Conservation (phyloP, 2,888 invertebrate genomes). For the Penaeus monodon region DNA sequence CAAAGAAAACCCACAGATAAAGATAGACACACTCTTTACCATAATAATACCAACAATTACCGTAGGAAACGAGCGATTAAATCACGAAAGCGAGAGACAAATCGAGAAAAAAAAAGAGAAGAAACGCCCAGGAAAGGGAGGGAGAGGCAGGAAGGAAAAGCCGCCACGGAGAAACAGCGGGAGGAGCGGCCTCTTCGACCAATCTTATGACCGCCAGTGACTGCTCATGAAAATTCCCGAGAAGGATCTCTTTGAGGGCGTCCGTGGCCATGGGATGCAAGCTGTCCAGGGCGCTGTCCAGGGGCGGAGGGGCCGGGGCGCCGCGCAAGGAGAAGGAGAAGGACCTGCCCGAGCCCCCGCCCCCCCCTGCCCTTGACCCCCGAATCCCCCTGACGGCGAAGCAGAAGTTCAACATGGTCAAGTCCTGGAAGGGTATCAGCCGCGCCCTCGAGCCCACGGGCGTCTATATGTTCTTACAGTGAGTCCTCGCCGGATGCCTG, state of each 20-base stretch:
- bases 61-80: too few relatives aligned
- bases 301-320: background rate
- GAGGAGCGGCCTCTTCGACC: too few relatives aligned
- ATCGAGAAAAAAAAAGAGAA: too few relatives aligned
- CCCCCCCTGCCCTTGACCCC: slow-evolving; percentile 74
- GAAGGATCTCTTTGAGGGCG: background rate
- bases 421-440: slow-evolving; percentile 92
- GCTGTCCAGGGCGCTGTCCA: slow-evolving; percentile 36
- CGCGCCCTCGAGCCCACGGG: slow-evolving; percentile 91
- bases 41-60: too few relatives aligned
- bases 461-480: slow-evolving; percentile 92
- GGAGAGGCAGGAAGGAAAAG: too few relatives aligned
- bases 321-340: slow-evolving; percentile 27
- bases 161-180: too few relatives aligned
- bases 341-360: slow-evolving; percentile 62
- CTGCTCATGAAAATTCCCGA: background rate
- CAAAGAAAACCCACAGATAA: too few relatives aligned
- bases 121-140: too few relatives aligned
- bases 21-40: too few relatives aligned
- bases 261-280: slow-evolving; percentile 54
- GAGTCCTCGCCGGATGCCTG: slow-evolving; percentile 71
- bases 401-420: slow-evolving; percentile 89
- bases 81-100: too few relatives aligned
- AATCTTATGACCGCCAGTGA: too few relatives aligned
- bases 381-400: slow-evolving; percentile 86